phyloP scores from a whole-genome alignment of 1,140 invertebrate species.

The Polypedilum vanderplanki region DNA sequence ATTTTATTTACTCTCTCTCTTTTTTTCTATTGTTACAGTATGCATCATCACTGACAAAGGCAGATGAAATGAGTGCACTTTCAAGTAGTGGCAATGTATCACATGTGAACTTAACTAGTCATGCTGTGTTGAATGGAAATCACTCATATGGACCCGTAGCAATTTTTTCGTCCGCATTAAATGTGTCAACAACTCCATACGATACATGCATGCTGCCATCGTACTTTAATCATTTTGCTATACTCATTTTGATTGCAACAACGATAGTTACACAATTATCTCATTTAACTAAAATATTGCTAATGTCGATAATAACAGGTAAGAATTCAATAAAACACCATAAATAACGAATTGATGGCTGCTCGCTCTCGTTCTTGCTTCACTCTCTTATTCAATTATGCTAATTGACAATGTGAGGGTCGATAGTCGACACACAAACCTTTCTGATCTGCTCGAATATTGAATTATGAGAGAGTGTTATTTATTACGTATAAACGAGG shows the following conservation, averaged over 20 bases:
- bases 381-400: slow-evolving; percentile 11
- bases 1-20: neutral
- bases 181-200: slow-evolving; percentile 28
- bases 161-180: slow-evolving; percentile 31
- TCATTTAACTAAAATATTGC: slow-evolving; percentile 58
- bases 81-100: neutral
- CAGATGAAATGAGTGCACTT: neutral
- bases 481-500: no score
- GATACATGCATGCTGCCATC: slow-evolving; percentile 58
- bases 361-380: neutral
- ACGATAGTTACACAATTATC: slow-evolving; percentile 66
- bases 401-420: neutral
- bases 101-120: neutral
- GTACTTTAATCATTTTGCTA: slow-evolving; percentile 63
- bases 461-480: no score
- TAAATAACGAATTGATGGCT: neutral
- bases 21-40: neutral
- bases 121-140: slow-evolving; percentile 34
- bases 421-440: no score
- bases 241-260: slow-evolving; percentile 61
- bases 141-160: slow-evolving; percentile 33
- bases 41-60: neutral
- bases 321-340: slow-evolving; percentile 29
- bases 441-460: no score
- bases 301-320: slow-evolving; percentile 55